phyloP scores from a whole-genome alignment of 2,888 invertebrate species.

The Eremobia ochroleuca region DNA sequence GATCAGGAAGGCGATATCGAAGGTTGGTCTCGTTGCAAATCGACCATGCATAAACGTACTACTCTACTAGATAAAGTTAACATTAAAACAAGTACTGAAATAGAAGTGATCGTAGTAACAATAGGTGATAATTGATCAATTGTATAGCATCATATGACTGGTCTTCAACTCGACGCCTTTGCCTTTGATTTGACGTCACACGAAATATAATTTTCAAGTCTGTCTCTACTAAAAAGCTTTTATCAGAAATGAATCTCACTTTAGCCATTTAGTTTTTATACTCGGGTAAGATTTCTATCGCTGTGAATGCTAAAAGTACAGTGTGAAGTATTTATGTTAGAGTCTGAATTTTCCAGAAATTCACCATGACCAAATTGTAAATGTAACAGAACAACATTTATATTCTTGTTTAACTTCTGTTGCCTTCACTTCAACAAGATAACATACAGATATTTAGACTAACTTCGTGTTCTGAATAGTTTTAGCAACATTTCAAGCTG shows the following conservation, averaged over 20 bases:
- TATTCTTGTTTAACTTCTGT: constrained; percentile 40
- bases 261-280: constrained; percentile 22
- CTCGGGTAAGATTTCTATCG: background rate
- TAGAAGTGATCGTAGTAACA: constrained; percentile 58
- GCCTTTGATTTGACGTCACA: constrained; percentile 51
- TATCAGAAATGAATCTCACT: constrained; percentile 5
- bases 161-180: constrained; percentile 31
- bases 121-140: constrained; percentile 65
- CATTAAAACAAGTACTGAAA: constrained; percentile 39
- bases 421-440: constrained; percentile 46
- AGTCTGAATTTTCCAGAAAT: background rate
- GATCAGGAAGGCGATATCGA: constrained; percentile 70
- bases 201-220: constrained; percentile 25
- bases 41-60: constrained; percentile 68
- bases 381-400: constrained; percentile 17
- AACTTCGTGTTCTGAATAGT: constrained; percentile 51
- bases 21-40: constrained; percentile 75
- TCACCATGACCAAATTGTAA: constrained; percentile 26
- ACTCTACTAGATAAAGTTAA: constrained; percentile 50
- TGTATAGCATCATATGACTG: constrained; percentile 57
- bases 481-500: constrained; percentile 27
- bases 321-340: constrained; percentile 6
- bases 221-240: constrained; percentile 19
- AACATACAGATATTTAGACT: constrained; percentile 35
- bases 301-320: background rate